Base-by-base conservation (phyloP, 2,888 invertebrate genomes). In the Limnephilus marmoratus region DNA sequence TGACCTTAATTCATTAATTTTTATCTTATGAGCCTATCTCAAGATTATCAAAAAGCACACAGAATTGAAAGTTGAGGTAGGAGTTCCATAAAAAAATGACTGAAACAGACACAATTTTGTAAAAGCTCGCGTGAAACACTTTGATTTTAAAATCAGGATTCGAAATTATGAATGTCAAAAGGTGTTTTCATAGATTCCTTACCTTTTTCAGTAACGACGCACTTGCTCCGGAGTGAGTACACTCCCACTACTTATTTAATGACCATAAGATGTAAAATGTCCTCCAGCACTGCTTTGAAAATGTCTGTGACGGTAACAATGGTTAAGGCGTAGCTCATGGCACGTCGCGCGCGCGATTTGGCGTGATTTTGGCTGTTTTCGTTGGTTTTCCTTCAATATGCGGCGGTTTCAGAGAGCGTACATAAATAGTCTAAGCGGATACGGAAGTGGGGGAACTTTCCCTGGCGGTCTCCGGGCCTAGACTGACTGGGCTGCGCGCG, bases 231-330 rank as follows among this genome's bases (percentile, higher is more conserved):
- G 80, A 81, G 80, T 68, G 85, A 15, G 45, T 45, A 31, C 53
- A 88, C 87, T 92, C 88, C 81, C 92, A 92, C 92, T 90, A 85
- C 86, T 90, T 87, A 91, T 92, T 92, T 90, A 85, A 91, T 90
- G 91, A 91, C 91, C 80, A 91, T 85, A 34, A 80, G 87, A 91
- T 85, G 68, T n/a, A 31, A 37, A 81, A 53, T 80, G 29, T 82
- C 82, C 41, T 91, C 53, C 37, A 91, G 87, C 53, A 93, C 90
- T 91, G 31, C 31, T 31, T 29, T 13, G 53, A 68, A 53, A 31
- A 31, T n/a, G n/a, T 29, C n/a, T n/a, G n/a, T 41, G 13, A 88
- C 34, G 2, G 34, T 2, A 9, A 29, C 49, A 7, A 31, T 29
- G 4, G 7, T 29, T 34, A 29, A 7, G 86, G n/a, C 12, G 29